Conservation (phyloP, 2,797 vertebrate species). For the Myotis pilosus region DNA sequence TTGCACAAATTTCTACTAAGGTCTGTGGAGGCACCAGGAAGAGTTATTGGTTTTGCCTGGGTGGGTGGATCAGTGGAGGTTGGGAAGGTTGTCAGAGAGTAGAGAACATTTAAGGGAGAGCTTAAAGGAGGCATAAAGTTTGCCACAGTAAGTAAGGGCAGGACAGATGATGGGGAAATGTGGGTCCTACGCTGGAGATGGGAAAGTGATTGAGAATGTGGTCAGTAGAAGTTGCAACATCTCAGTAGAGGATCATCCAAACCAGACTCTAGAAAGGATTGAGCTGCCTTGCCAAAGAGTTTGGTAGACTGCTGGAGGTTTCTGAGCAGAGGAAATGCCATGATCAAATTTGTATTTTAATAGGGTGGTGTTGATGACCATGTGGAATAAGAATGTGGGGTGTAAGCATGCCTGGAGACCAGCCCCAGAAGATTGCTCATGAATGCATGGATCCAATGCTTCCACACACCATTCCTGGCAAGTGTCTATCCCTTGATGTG, state of each 20-base stretch:
- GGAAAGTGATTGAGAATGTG: neutral
- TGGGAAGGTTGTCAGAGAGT: neutral
- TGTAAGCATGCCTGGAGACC: neutral
- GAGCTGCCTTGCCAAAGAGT: neutral
- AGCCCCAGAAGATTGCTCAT: neutral
- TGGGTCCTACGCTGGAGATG: neutral
- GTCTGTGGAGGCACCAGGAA: neutral
- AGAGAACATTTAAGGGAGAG: neutral
- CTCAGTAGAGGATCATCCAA: neutral
- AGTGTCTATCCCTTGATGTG: neutral
- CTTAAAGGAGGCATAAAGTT: neutral
- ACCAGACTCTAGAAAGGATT: neutral
- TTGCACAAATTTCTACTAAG: neutral
- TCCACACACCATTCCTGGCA: neutral
- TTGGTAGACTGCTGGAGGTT: neutral
- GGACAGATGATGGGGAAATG: neutral
- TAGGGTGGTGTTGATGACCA: fast-evolving
- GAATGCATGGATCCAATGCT: neutral
- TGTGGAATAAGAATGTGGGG: fast-evolving
- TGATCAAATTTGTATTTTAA: neutral
- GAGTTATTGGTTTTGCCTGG: neutral
- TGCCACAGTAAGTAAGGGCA: neutral
- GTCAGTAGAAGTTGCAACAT: neutral
- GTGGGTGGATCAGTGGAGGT: neutral
- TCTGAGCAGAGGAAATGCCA: neutral